phyloP scores from a whole-genome alignment of 2,797 vertebrate genomes.

The Brachymystax lenok region DNA sequence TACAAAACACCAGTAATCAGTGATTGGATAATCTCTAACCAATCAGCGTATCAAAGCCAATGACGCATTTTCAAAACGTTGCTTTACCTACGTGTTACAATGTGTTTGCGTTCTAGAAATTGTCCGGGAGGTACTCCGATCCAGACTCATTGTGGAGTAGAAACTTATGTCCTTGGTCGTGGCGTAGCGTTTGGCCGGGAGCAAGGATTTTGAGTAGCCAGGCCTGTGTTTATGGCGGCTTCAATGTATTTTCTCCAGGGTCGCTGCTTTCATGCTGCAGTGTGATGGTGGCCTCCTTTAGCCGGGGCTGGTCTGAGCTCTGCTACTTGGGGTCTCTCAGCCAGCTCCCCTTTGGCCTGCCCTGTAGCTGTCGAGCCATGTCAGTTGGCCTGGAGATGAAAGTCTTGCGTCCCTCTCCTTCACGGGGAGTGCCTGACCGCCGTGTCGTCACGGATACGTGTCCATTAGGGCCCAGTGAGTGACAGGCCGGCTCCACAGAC shows the following conservation, averaged over 20 bases:
- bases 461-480: conserved; percentile 4
- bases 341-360: conserved; percentile 4
- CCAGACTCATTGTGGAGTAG: no score
- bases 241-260: neutral
- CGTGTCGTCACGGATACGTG: conserved; percentile 3
- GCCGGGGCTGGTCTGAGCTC: neutral
- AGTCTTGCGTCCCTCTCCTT: conserved; percentile 5
- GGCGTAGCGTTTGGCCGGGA: neutral
- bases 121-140: no score
- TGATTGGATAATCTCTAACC: no score
- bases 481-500: conserved; percentile 1
- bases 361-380: conserved; percentile 23
- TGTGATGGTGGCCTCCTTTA: neutral
- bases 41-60: no score
- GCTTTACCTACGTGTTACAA: no score
- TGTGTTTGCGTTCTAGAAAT: no score
- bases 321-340: neutral
- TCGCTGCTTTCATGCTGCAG: neutral
- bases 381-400: conserved; percentile 38
- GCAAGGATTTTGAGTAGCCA: neutral
- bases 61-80: no score
- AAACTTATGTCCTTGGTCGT: no score
- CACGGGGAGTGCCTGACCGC: neutral
- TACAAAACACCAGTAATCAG: no score
- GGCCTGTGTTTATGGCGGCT: neutral